Conservation (phyloP, 2,113 vertebrate species). For the Anhinga anhinga region DNA sequence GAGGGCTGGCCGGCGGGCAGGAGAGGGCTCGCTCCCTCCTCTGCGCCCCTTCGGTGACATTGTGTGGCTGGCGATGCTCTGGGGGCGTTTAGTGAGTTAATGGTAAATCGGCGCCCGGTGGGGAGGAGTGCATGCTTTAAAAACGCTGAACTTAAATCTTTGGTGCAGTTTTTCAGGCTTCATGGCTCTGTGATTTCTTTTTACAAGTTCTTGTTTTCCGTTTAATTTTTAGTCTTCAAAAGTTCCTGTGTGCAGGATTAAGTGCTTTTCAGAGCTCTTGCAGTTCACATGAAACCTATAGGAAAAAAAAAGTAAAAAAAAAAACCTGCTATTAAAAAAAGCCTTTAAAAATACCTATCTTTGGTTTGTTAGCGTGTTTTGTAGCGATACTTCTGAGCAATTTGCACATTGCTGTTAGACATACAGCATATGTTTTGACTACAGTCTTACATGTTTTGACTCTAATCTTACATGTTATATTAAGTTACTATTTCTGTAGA, state of each 20-base stretch:
- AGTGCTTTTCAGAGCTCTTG: not conserved
- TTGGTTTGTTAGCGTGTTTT: not conserved
- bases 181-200: not conserved
- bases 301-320: rapidly evolving
- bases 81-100: not conserved
- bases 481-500: not conserved
- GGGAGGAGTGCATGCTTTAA: rapidly evolving
- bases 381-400: not conserved
- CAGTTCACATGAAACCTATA: not conserved
- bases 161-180: not conserved
- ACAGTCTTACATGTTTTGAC: not conserved
- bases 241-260: not conserved
- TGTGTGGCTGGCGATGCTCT: not conserved
- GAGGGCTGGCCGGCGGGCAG: not conserved
- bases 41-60: rapidly evolving
- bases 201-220: not conserved
- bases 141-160: not conserved
- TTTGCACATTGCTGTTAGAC: not conserved
- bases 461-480: rapidly evolving
- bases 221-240: not conserved
- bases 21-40: too few species aligned
- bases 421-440: not conserved
- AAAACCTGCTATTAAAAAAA: not conserved
- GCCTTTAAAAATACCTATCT: not conserved
- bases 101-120: not conserved